A percentile compares a stretch with the other conserved stretches of the same genome.
These are phyloP conservation scores for Augochlorella aurata DNA, from an alignment of 2,888 invertebrate genomes.

Conservation along the genomic window DNA sequence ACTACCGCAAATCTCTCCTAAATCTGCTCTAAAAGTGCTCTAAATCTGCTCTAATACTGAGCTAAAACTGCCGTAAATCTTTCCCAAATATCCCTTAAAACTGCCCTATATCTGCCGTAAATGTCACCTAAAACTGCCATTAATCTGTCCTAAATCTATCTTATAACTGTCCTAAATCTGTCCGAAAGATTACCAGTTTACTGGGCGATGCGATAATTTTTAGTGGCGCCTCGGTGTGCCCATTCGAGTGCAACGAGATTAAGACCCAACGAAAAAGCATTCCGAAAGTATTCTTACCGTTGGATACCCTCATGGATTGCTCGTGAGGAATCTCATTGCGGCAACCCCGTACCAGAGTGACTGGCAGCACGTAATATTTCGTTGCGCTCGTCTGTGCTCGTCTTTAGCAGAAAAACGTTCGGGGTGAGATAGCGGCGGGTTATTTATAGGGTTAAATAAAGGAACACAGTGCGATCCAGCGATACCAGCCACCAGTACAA, in stretches of 20 bases:
- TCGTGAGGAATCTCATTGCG: constrained; percentile 60
- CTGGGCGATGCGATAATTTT: too few relatives aligned
- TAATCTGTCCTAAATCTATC: too few relatives aligned
- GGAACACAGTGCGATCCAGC: constrained; percentile 76
- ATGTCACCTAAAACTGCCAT: too few relatives aligned
- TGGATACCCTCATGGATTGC: constrained; percentile 44
- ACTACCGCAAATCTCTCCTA: too few relatives aligned
- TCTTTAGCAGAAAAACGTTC: constrained; percentile 58
- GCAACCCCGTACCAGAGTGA: constrained; percentile 59
- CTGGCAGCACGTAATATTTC: constrained; percentile 70
- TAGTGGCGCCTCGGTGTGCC: too few relatives aligned
- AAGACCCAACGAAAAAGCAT: constrained; percentile 4
- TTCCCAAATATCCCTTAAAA: too few relatives aligned
- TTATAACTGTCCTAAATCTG: too few relatives aligned
- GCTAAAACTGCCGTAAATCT: too few relatives aligned
- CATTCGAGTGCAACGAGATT: background rate
- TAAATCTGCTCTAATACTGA: too few relatives aligned
- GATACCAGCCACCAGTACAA: constrained; percentile 75
- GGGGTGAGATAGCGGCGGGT: constrained; percentile 76
- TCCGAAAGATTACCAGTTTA: too few relatives aligned
- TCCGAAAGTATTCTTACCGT: constrained; percentile 33
- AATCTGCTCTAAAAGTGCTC: too few relatives aligned
- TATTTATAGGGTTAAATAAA: constrained; percentile 81
- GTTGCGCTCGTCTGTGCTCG: constrained; percentile 44
- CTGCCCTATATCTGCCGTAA: too few relatives aligned